A percentile compares a stretch with the other conserved stretches of the same genome.
phyloP scores from a whole-genome alignment of 2,113 vertebrate genomes.

The Litocranius walleri region DNA sequence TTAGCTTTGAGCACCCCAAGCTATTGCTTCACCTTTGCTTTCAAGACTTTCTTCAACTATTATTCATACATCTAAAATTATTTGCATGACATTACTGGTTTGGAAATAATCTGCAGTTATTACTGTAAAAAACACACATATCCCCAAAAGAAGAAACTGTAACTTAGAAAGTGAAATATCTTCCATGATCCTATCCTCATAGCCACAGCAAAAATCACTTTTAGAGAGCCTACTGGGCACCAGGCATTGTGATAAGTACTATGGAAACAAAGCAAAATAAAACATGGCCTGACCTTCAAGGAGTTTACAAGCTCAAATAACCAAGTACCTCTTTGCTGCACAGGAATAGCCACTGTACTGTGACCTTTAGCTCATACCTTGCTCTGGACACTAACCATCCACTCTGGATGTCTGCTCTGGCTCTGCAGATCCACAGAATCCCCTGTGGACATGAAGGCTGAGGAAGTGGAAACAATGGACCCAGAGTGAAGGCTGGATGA shows the following conservation, averaged over 20 bases:
- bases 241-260: neutral
- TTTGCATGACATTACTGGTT: neutral
- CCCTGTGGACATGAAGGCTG: neutral
- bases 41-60: neutral
- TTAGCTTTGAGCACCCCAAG: neutral
- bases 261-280: neutral
- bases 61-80: neutral
- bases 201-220: neutral
- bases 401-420: neutral
- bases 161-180: neutral
- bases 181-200: neutral
- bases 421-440: neutral
- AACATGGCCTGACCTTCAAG: neutral
- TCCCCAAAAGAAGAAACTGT: neutral
- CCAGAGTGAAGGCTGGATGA: neutral
- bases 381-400: neutral
- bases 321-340: neutral
- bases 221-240: neutral
- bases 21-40: neutral
- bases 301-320: neutral
- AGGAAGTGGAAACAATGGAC: neutral
- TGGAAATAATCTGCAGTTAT: neutral
- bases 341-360: neutral
- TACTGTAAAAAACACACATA: neutral
- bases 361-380: neutral